Conservation (phyloP, 2,888 invertebrate species). For the Pegoplata infirma region DNA sequence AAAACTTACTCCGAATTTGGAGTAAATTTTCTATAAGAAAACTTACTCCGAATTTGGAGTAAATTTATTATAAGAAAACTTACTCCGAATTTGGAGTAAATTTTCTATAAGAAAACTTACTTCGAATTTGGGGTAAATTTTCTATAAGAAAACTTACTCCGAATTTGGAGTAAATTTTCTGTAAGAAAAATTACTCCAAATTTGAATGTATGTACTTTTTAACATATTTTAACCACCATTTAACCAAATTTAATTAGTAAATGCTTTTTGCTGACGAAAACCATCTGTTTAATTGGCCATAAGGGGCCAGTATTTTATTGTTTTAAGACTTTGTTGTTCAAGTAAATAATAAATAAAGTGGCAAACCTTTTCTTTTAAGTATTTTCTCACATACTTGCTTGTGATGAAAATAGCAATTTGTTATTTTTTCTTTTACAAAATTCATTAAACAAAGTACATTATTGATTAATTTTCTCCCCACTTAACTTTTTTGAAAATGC, state of each 20-base stretch:
- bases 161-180: no score
- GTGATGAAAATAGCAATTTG: background rate
- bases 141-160: no score
- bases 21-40: no score
- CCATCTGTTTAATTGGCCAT: background rate
- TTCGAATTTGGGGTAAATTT: no score
- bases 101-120: no score
- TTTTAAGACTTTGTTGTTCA: background rate
- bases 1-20: no score
- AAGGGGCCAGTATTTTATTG: background rate
- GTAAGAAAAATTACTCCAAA: no score
- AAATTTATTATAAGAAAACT: no score
- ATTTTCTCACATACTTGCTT: background rate
- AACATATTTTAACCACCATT: constrained; percentile 1
- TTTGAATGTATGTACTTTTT: background rate
- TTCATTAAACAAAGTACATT: constrained; percentile 23
- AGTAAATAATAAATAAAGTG: background rate
- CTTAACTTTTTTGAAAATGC: background rate
- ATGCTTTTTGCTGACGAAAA: background rate
- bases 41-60: no score
- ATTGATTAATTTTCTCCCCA: constrained; percentile 40
- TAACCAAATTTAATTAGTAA: constrained; percentile 17
- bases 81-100: no score
- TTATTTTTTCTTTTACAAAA: background rate
- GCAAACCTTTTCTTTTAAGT: background rate